Base-by-base conservation (phyloP, 2,113 vertebrate species). In the Camarhynchus parvulus region DNA sequence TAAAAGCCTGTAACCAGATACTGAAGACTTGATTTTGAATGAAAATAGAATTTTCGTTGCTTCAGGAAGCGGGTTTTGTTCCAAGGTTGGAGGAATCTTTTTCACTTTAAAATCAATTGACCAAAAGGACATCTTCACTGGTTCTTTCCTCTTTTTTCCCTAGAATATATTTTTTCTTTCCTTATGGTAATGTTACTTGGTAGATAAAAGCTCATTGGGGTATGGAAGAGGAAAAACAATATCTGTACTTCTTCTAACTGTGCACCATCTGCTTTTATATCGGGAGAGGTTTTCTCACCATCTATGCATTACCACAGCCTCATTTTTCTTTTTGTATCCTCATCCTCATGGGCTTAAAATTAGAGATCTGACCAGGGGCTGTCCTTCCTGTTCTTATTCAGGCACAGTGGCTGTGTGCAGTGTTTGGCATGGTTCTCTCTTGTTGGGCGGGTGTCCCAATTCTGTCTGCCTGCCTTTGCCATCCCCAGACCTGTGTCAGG, bases 401-500 rank as follows among this genome's bases (percentile, higher is more conserved):
- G 74, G 52, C 4, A 8, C n/a, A 30, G 5, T 24, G 23, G 19
- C 35, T 72, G 10, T 4, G 2, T 16, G 19, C 22, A 4, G 21
- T 47, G 7, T 56, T 77, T 4, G 1, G 7, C 15, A 3, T 1
- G 2, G 44, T 30, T 42, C 39, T 10, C 31, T 11, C n/a, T 27
- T 1, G 0, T 62, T 0, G 0, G 1, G 0, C 25, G 35, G 17
- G 20, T 28, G 4, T 72, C 64, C 44, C 44, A 25, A 0, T 74
- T 70, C n/a, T 56, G 23, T 31, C 68, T 76, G 82, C 30, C 50
- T 56, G 69, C 12, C 35, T 85, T 58, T 67, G 22, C 69, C 56
- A 63, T 82, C 30, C n/a, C 42, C 44, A 46, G n/a, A 33, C 62
- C 50, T 3, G 5, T 50, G 52, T 70, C 56, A 63, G 62, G 20